Evolutionary conservation across 2,888 invertebrate species (phyloP).

Genomic region (Agelastica alni): DNA sequence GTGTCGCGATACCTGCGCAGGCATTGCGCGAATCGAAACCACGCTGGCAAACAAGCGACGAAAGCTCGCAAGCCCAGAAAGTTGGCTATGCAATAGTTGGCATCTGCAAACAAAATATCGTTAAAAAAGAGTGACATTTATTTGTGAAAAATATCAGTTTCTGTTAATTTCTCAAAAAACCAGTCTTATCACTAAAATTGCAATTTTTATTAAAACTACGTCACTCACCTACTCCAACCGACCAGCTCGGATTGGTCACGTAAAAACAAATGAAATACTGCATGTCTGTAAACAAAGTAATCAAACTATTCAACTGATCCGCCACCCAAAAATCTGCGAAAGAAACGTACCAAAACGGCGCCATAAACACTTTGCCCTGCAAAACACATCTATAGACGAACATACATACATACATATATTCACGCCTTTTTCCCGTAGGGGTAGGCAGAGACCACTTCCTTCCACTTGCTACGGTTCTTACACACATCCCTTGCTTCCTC

Average conservation of each 20-base stretch:
- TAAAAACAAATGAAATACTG: conserved; percentile 95
- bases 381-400: conserved; percentile 18
- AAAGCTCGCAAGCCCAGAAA: conserved; percentile 79
- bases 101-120: conserved; percentile 59
- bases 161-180: no score
- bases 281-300: conserved; percentile 87
- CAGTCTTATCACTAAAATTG: no score
- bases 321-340: conserved; percentile 99
- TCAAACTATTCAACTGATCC: conserved; percentile 94
- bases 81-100: conserved; percentile 70
- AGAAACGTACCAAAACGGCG: conserved; percentile 91
- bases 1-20: conserved; percentile 93
- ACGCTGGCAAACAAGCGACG: conserved; percentile 92
- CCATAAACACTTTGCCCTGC: conserved; percentile 81
- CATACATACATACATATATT: no score
- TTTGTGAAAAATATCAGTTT: no score
- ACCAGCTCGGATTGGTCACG: conserved; percentile 75
- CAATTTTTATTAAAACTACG: no score
- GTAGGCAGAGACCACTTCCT: no score
- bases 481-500: no score
- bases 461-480: no score
- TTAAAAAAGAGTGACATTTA: no score
- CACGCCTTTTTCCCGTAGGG: no score
- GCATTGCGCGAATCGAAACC: conserved; percentile 98
- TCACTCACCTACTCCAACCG: conserved; percentile 64